These are phyloP conservation scores for Hemibagrus wyckioides DNA, from an alignment of 2,113 vertebrate species.

Conservation along the genomic window DNA sequence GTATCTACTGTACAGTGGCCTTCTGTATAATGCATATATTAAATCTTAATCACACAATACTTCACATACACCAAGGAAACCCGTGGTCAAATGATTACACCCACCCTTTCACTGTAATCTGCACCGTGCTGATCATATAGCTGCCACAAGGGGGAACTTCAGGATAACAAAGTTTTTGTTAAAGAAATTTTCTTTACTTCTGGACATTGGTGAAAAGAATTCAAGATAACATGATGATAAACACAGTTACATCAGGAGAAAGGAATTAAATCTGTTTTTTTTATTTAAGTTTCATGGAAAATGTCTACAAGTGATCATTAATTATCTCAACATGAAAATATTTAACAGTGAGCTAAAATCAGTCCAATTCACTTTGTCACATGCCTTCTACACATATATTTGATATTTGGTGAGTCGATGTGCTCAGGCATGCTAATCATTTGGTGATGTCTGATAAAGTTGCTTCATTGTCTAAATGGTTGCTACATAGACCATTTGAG, in stretches of 20 bases:
- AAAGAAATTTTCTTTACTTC: neutral
- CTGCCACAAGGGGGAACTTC: slow-evolving; percentile 36
- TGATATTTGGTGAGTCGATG: neutral
- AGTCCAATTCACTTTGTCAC: neutral
- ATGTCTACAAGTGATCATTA: neutral
- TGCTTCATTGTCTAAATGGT: neutral
- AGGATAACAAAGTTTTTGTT: neutral
- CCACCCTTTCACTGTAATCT: neutral
- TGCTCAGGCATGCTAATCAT: neutral
- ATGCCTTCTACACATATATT: neutral
- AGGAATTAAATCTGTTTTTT: slow-evolving; percentile 25
- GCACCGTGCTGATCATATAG: neutral
- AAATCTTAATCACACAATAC: no score
- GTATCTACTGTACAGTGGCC: neutral
- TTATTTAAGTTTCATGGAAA: neutral
- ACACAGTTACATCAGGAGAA: neutral
- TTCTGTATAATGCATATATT: neutral
- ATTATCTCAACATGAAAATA: neutral
- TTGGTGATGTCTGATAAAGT: neutral
- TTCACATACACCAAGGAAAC: neutral
- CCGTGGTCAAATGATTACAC: neutral
- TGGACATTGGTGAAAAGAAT: neutral
- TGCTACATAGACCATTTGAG: neutral
- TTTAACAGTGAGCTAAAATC: neutral
- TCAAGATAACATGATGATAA: slow-evolving; percentile 19